Conservation (phyloP, 2,797 vertebrate genomes). For the Choloepus didactylus region DNA sequence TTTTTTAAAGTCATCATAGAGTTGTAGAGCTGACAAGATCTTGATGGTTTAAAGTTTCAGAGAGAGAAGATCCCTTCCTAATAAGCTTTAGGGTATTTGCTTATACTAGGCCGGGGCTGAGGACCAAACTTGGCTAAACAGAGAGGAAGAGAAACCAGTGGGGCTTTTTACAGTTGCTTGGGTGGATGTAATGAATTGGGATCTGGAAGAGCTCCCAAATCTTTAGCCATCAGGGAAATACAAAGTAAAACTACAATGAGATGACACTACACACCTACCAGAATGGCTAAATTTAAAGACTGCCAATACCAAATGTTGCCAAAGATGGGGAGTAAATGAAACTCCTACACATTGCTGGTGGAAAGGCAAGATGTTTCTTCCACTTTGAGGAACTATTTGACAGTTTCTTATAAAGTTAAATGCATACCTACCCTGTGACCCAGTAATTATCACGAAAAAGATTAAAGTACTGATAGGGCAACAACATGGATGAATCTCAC, state of each 20-base stretch:
- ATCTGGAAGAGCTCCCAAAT: neutral
- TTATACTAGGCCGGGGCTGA: neutral
- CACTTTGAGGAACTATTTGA: neutral
- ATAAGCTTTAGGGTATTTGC: neutral
- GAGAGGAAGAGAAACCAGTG: neutral
- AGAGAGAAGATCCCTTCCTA: neutral
- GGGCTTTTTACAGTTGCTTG: neutral
- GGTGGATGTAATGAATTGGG: neutral
- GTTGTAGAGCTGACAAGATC: neutral
- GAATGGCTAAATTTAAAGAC: neutral
- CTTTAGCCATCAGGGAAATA: neutral
- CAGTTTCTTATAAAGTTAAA: neutral
- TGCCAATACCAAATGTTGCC: neutral
- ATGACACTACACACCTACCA: neutral
- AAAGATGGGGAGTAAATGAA: neutral
- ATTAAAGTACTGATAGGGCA: neutral
- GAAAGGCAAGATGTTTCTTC: neutral
- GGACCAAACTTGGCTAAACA: neutral
- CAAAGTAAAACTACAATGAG: neutral
- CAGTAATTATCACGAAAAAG: neutral
- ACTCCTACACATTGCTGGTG: neutral
- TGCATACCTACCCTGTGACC: neutral
- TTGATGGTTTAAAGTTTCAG: neutral
- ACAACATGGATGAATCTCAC: neutral
- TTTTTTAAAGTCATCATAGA: neutral